Conservation (phyloP, 2,113 vertebrate species). For the Thalassarche chlororhynchos region DNA sequence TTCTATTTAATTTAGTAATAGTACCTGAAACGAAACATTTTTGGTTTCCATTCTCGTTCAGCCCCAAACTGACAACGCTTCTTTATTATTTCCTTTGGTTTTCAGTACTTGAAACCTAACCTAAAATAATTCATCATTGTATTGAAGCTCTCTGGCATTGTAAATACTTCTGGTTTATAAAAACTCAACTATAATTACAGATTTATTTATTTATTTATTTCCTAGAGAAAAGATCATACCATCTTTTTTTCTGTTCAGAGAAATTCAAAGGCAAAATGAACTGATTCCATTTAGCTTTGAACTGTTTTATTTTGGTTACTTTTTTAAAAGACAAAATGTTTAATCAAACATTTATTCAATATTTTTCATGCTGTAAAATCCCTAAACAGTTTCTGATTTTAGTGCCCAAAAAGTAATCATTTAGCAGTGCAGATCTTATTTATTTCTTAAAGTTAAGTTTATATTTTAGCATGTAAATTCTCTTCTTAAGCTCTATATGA, state of each 20-base stretch:
- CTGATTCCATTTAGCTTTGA: background rate
- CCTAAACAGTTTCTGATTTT: background rate
- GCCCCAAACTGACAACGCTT: background rate
- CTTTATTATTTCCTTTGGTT: background rate
- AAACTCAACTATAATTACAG: background rate
- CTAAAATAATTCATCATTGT: background rate
- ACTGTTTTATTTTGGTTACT: background rate
- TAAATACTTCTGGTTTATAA: background rate
- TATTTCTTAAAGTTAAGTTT: background rate
- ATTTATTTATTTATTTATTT: background rate
- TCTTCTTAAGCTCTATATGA: background rate
- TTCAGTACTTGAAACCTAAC: background rate
- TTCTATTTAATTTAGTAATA: background rate
- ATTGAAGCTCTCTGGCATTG: background rate
- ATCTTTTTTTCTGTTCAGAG: background rate
- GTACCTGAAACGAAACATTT: background rate
- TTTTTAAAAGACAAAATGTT: background rate
- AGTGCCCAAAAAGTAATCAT: accelerated
- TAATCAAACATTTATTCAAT: background rate
- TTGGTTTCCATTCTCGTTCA: background rate
- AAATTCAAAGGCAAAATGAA: background rate
- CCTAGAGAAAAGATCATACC: background rate
- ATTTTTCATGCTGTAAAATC: background rate
- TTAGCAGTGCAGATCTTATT: background rate
- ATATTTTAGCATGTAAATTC: background rate